Evolutionary conservation across 2,113 vertebrate species (phyloP).

Genomic region (Anthoscopus minutus): DNA sequence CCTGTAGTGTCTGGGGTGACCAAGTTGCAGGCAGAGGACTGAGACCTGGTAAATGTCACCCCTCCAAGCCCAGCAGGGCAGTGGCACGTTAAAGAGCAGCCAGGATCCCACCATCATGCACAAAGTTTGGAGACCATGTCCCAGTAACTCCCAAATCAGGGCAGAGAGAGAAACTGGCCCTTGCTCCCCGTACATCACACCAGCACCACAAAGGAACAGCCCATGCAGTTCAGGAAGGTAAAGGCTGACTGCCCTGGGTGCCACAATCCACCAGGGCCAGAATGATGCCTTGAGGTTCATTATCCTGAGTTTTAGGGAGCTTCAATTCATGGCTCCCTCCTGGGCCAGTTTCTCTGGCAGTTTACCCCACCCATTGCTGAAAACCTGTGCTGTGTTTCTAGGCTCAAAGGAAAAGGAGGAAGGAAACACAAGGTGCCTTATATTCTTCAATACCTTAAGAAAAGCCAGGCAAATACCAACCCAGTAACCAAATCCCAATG

Average conservation of each 20-base stretch:
- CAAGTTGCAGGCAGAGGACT: neutral
- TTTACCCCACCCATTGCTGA: neutral
- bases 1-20: neutral
- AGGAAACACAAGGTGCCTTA: neutral
- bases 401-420: neutral
- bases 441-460: neutral
- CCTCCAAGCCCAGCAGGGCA: neutral
- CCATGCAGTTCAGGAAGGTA: neutral
- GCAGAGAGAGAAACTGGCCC: fast-evolving
- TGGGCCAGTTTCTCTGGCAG: neutral
- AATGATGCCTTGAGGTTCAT: neutral
- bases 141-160: fast-evolving
- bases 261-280: neutral
- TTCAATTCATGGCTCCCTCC: neutral
- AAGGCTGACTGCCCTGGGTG: neutral
- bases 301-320: neutral
- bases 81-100: neutral
- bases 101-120: neutral
- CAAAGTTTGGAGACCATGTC: neutral
- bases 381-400: neutral
- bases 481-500: neutral
- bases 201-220: neutral
- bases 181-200: neutral
- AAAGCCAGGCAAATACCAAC: neutral
- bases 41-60: neutral